Conservation (phyloP, 1,140 invertebrate species). For the Gonatopus flavifemur region DNA sequence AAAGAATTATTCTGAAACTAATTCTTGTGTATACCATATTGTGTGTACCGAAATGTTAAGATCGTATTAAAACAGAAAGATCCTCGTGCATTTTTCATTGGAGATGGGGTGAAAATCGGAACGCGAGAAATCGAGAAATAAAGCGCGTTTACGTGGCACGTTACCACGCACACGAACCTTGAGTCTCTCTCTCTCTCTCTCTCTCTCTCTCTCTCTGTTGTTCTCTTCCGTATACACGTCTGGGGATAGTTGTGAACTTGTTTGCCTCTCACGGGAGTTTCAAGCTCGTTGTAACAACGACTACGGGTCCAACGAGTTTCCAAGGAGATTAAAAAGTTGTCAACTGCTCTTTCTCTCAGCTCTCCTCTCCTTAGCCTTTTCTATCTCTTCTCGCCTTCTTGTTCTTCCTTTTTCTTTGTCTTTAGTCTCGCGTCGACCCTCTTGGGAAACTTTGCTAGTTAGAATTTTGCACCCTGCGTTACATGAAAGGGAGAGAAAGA, state of each 20-base stretch:
- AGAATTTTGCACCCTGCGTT: constrained; percentile 32
- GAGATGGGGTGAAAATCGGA: too few relatives aligned
- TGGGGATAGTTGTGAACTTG: too few relatives aligned
- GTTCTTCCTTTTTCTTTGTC: constrained; percentile 2
- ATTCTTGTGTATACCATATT: too few relatives aligned
- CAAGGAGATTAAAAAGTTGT: constrained; percentile 42
- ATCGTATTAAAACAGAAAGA: too few relatives aligned
- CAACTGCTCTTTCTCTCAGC: constrained; percentile 27
- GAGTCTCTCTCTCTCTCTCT: constrained; percentile 8
- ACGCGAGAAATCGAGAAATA: too few relatives aligned
- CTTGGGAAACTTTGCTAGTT: constrained; percentile 35
- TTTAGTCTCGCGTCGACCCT: constrained; percentile 8
- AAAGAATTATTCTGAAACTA: too few relatives aligned
- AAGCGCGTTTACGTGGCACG: too few relatives aligned
- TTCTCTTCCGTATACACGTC: too few relatives aligned
- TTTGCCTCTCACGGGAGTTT: constrained; percentile 28
- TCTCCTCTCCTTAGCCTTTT: constrained; percentile 16
- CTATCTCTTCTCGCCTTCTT: constrained; percentile 5
- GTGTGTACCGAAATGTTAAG: too few relatives aligned
- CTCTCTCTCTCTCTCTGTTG: constrained; percentile 3
- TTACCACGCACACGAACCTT: too few relatives aligned
- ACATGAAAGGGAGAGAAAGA: too few relatives aligned
- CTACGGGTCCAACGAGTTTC: constrained; percentile 34
- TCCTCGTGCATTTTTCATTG: too few relatives aligned
- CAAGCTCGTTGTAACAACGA: constrained; percentile 29